Evolutionary conservation across 2,797 vertebrate genomes (phyloP).

Genomic region (Echiichthys vipera): DNA sequence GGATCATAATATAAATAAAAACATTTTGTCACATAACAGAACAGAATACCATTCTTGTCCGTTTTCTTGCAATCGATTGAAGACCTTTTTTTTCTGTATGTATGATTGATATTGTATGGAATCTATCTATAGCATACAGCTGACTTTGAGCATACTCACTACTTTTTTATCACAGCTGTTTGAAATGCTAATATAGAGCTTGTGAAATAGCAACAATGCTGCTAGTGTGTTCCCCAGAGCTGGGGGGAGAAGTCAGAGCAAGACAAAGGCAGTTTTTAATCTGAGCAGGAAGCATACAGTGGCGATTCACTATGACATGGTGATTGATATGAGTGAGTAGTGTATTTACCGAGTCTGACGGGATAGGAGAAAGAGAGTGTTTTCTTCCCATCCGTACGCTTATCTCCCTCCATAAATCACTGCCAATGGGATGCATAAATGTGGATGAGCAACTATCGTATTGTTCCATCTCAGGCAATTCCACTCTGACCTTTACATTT

Average conservation of each 20-base stretch:
- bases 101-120: slow-evolving; percentile 48
- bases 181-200: slow-evolving; percentile 76
- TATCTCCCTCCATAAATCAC: slow-evolving; percentile 87
- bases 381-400: slow-evolving; percentile 84
- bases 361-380: slow-evolving; percentile 85
- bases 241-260: slow-evolving; percentile 60
- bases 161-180: slow-evolving; percentile 68
- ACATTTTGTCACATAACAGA: slow-evolving; percentile 24
- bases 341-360: slow-evolving; percentile 87
- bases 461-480: slow-evolving; percentile 75
- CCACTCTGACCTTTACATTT: slow-evolving; percentile 87
- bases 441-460: slow-evolving; percentile 70
- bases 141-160: slow-evolving; percentile 65
- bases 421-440: slow-evolving; percentile 83
- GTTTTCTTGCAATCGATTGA: slow-evolving; percentile 28
- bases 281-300: slow-evolving; percentile 78
- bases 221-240: slow-evolving; percentile 75
- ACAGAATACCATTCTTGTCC: not conserved
- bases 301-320: slow-evolving; percentile 82
- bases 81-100: not conserved
- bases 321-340: slow-evolving; percentile 88
- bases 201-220: slow-evolving; percentile 71
- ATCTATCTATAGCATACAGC: slow-evolving; percentile 52
- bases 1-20: slow-evolving; percentile 3
- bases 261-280: slow-evolving; percentile 83